Conservation (phyloP, 2,888 invertebrate species). For the Epinotia bilunana region DNA sequence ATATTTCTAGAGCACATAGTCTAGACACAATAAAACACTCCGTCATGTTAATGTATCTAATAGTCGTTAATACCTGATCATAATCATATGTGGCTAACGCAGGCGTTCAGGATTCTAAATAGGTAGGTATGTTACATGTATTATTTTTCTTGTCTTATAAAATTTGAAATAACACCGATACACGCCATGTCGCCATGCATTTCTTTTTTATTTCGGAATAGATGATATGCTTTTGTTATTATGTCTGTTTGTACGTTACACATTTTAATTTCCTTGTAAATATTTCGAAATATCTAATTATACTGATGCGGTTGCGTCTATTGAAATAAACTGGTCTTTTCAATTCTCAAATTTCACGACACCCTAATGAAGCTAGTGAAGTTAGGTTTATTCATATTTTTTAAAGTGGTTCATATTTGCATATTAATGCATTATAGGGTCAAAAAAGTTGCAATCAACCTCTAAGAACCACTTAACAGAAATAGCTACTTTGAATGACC, state of each 20-base stretch:
- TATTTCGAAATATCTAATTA: constrained; percentile 72
- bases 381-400: too few species aligned
- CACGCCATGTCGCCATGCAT: constrained; percentile 62
- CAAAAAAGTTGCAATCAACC: too few species aligned
- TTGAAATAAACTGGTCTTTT: constrained; percentile 54
- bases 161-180: constrained; percentile 35
- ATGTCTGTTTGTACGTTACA: constrained; percentile 62
- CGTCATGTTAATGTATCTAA: constrained; percentile 32
- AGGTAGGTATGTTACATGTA: not conserved
- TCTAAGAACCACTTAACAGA: too few species aligned
- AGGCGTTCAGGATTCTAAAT: constrained; percentile 25
- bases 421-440: too few species aligned
- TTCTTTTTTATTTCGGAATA: constrained; percentile 68
- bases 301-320: constrained; percentile 74
- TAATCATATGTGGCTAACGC: constrained; percentile 32
- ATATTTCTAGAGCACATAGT: constrained; percentile 41
- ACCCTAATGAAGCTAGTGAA: too few species aligned
- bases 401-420: too few species aligned
- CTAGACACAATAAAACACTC: constrained; percentile 37
- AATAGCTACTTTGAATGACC: too few species aligned
- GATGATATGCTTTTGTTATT: constrained; percentile 77
- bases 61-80: constrained; percentile 17
- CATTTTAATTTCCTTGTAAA: constrained; percentile 76
- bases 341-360: constrained; percentile 20
- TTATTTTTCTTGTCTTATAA: constrained; percentile 7